phyloP scores from a whole-genome alignment of 1,140 invertebrate species.

The Papilio aristodemus region DNA sequence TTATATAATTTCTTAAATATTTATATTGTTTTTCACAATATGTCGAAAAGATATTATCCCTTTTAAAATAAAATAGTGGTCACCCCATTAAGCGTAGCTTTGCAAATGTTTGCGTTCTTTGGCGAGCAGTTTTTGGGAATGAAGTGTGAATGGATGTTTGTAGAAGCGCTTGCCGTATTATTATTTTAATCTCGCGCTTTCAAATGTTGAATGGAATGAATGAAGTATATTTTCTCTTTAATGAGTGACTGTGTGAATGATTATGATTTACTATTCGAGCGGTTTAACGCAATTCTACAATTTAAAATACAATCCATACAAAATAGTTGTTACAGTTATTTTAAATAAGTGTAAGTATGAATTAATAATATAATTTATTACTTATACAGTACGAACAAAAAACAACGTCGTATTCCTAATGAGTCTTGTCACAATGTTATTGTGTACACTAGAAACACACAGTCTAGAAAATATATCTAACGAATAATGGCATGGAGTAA shows the following conservation, averaged over 20 bases:
- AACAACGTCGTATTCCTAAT: no score
- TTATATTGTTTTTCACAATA: neutral
- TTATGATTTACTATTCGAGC: neutral
- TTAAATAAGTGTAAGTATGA: no score
- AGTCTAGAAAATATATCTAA: neutral
- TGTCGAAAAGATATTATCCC: neutral
- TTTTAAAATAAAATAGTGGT: neutral
- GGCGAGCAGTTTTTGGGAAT: slow-evolving; percentile 43
- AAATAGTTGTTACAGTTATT: no score
- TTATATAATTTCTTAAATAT: no score
- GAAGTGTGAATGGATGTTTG: slow-evolving; percentile 44
- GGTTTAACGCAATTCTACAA: neutral
- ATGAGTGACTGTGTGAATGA: no score
- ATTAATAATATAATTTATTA: no score
- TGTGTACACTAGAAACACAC: no score
- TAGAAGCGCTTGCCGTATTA: slow-evolving; percentile 16
- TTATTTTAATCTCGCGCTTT: slow-evolving; percentile 22
- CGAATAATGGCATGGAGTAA: no score
- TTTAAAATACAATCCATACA: no score
- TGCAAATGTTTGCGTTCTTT: slow-evolving; percentile 40
- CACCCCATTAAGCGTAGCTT: slow-evolving; percentile 11
- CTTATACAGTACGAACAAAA: no score
- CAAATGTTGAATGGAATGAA: neutral
- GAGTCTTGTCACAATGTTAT: no score
- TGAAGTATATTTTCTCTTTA: neutral